A percentile compares a stretch with the other conserved stretches of the same genome.
Conservation (phyloP, 2,113 vertebrate genomes). For the Todiramphus chloris region DNA sequence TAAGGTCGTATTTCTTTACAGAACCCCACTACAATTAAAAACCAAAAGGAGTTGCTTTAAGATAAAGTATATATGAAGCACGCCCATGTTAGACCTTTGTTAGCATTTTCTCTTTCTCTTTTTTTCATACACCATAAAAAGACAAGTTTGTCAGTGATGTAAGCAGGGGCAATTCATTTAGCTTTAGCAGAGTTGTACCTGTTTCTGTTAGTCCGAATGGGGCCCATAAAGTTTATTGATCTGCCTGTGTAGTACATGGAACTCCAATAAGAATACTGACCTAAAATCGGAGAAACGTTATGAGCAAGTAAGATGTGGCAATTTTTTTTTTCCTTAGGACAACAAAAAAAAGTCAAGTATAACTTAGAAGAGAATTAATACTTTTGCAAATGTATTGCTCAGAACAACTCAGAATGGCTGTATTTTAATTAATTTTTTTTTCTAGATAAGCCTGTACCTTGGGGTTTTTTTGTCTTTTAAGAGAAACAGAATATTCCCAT, state of each 20-base stretch:
- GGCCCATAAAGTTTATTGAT: slow-evolving; percentile 51
- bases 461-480: not conserved
- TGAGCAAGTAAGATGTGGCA: not conserved
- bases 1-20: slow-evolving; percentile 82
- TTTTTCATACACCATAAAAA: not conserved
- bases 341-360: not conserved
- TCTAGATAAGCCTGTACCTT: not conserved
- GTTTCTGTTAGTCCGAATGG: not conserved
- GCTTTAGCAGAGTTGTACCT: not conserved
- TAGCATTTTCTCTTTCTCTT: not conserved
- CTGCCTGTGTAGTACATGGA: slow-evolving; percentile 40
- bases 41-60: slow-evolving; percentile 63
- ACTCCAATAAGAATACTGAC: slow-evolving; percentile 25
- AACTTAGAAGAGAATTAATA: not conserved
- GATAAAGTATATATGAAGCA: slow-evolving; percentile 18
- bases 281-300: not conserved
- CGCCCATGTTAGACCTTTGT: slow-evolving; percentile 38
- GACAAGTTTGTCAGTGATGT: not conserved
- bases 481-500: not conserved
- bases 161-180: not conserved
- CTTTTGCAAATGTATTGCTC: not conserved
- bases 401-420: not conserved
- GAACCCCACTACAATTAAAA: slow-evolving; percentile 82
- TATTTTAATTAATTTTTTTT: not conserved
- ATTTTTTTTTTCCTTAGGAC: not conserved